Evolutionary conservation across 2,113 vertebrate species (phyloP), one percentile per base, ranked within the genome.

Genomic region (Aptenodytes patagonicus): DNA sequence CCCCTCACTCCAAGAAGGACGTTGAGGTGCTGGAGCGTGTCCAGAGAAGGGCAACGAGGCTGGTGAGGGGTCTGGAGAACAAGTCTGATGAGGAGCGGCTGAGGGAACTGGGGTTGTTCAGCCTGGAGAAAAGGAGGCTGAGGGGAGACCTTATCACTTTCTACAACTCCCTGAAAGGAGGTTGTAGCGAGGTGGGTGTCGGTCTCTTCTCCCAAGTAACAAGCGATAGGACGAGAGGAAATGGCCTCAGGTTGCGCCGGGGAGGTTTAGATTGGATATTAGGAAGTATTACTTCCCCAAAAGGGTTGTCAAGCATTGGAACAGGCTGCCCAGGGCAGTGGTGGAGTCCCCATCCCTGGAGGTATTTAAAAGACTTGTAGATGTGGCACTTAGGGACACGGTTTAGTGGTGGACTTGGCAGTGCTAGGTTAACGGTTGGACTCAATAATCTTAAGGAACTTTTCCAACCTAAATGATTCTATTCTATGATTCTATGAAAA

Each of bases 361-460:
- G 3, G 4, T 20, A 34, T 52, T 87, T 36, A 18, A 44, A 52
- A 83, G 10, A 38, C 1, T 1, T 4, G 13, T 60, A 22, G 47
- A 34, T 25, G 17, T 19, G 22, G 13, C 7, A 7, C 38, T 54
- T 19, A 18, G 11, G 32, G 54, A 54, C 11, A 25, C 22, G 10
- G 15, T 44, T 69, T 51, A 46, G 10, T 1, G 0, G 3, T 51
- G 13, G 14, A 12, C 14, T 65, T 58, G 4, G 4, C 6, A 14
- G 11, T 10, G 4, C 20, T 68, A 26, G 26, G 12, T 64, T 89
- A 17, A 28, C 0, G 0, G 2, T 16, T 31, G 13, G 42, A 51
- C 36, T 68, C 6, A 1, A 11, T 57, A 40, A 47, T 49, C 26
- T 64, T 52, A 57, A 71, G 2, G 7, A 11, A 28, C 13, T 72